These are phyloP conservation scores for Rotaria magnacalcarata DNA, from an alignment of 2,888 invertebrate species.

Conservation along the genomic window DNA sequence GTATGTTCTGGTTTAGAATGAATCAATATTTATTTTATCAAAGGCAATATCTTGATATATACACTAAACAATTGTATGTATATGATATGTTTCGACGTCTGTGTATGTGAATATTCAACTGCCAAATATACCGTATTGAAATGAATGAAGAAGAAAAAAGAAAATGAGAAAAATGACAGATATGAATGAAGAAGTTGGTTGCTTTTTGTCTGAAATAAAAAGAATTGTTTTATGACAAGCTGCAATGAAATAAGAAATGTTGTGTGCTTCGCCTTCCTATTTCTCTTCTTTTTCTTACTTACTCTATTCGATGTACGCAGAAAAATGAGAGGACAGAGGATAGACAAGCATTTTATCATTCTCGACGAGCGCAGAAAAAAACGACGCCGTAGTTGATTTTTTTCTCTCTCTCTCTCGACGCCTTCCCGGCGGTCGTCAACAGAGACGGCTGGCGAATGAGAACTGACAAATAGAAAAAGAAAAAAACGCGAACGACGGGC, in stretches of 20 bases:
- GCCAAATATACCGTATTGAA: neutral
- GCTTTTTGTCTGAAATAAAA: neutral
- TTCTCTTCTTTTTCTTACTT: neutral
- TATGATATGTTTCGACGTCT: neutral
- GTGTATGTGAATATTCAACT: neutral
- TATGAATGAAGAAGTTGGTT: neutral
- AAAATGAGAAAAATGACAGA: neutral
- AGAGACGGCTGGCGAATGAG: neutral
- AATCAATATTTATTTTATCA: slow-evolving; percentile 25
- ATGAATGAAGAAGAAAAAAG: too few species aligned
- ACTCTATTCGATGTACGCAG: neutral
- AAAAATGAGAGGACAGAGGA: neutral
- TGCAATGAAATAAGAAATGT: neutral
- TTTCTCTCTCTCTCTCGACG: neutral
- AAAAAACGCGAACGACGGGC: too few species aligned
- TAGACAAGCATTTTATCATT: neutral
- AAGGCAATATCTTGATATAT: neutral
- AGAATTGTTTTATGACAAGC: neutral
- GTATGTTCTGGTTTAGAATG: neutral
- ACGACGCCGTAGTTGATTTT: neutral
- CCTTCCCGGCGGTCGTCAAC: neutral
- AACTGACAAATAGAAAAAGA: neutral
- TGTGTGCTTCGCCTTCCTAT: neutral
- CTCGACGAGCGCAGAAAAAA: neutral
- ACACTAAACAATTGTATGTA: slow-evolving; percentile 1